phyloP scores from a whole-genome alignment of 2,797 vertebrate genomes.

The Knipowitschia caucasica region DNA sequence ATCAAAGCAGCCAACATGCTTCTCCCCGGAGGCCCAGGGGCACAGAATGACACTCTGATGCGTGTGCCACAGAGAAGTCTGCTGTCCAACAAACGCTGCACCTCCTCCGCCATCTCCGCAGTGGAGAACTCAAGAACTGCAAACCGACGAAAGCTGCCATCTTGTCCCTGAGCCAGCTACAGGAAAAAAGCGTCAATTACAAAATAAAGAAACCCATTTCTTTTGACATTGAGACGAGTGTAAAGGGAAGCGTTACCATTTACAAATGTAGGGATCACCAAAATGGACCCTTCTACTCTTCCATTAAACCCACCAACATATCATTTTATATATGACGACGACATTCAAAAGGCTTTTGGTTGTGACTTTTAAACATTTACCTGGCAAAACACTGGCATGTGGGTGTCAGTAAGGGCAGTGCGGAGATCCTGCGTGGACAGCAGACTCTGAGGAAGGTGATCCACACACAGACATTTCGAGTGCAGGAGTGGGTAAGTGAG shows the following conservation, averaged over 20 bases:
- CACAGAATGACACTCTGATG: constrained; percentile 90
- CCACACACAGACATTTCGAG: constrained; percentile 87
- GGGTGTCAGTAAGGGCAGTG: constrained; percentile 71
- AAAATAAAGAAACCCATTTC: constrained; percentile 18
- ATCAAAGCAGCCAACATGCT: constrained; percentile 93
- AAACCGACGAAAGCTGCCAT: constrained; percentile 88
- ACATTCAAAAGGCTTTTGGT: too few species aligned
- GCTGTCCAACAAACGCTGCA: constrained; percentile 75
- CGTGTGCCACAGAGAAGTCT: constrained; percentile 73
- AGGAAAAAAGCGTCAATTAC: neutral
- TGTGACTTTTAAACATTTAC: constrained; percentile 53
- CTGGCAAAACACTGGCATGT: constrained; percentile 85
- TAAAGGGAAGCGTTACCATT: constrained; percentile 57
- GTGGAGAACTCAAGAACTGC: constrained; percentile 87
- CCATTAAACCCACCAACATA: too few species aligned
- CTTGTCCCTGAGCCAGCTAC: constrained; percentile 90
- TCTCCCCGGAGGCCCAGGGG: constrained; percentile 88
- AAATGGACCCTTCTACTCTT: too few species aligned
- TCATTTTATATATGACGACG: too few species aligned
- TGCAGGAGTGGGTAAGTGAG: constrained; percentile 83
- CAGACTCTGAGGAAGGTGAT: constrained; percentile 80
- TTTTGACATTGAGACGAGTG: constrained; percentile 59
- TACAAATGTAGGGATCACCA: too few species aligned
- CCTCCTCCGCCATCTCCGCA: constrained; percentile 80
- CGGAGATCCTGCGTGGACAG: constrained; percentile 78